These are phyloP conservation scores for Platerodrilus igneus DNA, from an alignment of 2,888 invertebrate genomes.

Conservation along the genomic window DNA sequence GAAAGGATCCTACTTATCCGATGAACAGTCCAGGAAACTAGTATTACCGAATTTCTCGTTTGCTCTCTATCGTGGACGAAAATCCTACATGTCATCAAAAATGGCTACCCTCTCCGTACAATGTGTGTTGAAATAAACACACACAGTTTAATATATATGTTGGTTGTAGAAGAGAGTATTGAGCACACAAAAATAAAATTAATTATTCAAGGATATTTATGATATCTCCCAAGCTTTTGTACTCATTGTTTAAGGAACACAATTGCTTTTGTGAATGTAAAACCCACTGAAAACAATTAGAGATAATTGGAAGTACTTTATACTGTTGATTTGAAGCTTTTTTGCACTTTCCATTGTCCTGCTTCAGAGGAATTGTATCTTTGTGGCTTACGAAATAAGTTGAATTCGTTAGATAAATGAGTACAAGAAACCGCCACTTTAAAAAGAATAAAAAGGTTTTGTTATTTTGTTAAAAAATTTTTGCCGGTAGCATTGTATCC, in stretches of 20 bases:
- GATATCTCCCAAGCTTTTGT: slow-evolving; percentile 33
- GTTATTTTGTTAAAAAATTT: no score
- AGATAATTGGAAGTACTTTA: slow-evolving; percentile 41
- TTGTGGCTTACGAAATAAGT: no score
- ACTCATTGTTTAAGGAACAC: slow-evolving; percentile 37
- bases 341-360: slow-evolving; percentile 20
- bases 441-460: no score
- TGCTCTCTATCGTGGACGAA: slow-evolving; percentile 30
- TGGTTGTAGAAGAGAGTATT: slow-evolving; percentile 31
- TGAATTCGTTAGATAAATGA: no score
- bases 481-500: no score
- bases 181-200: slow-evolving; percentile 35
- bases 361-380: no score
- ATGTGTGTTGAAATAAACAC: slow-evolving; percentile 41
- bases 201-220: slow-evolving; percentile 35
- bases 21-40: slow-evolving; percentile 42
- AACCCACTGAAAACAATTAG: slow-evolving; percentile 36
- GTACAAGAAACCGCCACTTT: no score
- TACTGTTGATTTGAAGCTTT: slow-evolving; percentile 33
- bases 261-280: slow-evolving; percentile 39
- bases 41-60: slow-evolving; percentile 40
- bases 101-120: slow-evolving; percentile 39
- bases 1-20: slow-evolving; percentile 42
- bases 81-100: slow-evolving; percentile 38
- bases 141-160: slow-evolving; percentile 34